phyloP scores from a whole-genome alignment of 2,113 vertebrate species.

The Heterocephalus glaber region DNA sequence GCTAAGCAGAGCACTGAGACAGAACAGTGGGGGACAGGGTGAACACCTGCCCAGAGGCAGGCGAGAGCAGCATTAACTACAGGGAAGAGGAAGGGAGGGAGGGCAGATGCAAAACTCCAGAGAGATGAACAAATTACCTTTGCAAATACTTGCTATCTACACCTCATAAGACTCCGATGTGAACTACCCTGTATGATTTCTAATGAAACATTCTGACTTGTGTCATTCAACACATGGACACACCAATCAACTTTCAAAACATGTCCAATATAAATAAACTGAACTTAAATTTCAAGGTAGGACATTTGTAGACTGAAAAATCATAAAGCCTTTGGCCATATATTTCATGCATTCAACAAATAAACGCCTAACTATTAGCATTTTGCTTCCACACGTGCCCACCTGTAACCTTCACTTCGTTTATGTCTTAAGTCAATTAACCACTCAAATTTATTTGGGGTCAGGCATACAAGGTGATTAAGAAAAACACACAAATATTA shows the following conservation, averaged over 20 bases:
- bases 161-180: background rate
- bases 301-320: background rate
- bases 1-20: background rate
- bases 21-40: background rate
- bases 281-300: background rate
- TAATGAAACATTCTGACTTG: background rate
- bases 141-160: background rate
- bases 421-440: background rate
- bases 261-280: background rate
- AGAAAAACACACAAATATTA: background rate
- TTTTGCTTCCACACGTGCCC: background rate
- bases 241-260: background rate
- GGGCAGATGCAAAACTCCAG: background rate
- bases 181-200: background rate
- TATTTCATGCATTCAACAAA: background rate
- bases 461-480: background rate
- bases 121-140: background rate
- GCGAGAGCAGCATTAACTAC: background rate
- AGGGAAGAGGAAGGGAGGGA: background rate
- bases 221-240: background rate
- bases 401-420: background rate
- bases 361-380: background rate
- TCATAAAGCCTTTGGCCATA: background rate
- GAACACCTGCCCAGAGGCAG: background rate
- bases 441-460: background rate